Evolutionary conservation across 2,888 invertebrate species (phyloP).

Genomic region (Keiferia lycopersicella): DNA sequence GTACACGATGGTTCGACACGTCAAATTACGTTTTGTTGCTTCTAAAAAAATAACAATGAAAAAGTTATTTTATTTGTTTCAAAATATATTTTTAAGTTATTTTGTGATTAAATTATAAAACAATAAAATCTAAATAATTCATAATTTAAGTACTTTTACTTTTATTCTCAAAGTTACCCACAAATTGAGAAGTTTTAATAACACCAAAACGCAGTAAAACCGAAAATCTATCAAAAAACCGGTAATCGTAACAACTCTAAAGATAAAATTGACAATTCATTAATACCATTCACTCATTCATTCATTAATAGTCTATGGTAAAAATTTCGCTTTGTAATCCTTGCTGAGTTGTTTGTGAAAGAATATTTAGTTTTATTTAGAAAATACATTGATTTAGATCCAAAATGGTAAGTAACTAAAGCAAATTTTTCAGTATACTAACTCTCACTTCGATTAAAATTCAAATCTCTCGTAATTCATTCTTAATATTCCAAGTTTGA

Average conservation of each 20-base stretch:
- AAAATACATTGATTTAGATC: background rate
- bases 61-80: background rate
- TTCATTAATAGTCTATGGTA: slow-evolving; percentile 29
- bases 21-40: slow-evolving; percentile 42
- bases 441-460: too few species aligned
- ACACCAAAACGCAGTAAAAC: slow-evolving; percentile 4
- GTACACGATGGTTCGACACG: slow-evolving; percentile 60
- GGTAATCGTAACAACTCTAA: background rate
- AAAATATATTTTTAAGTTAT: background rate
- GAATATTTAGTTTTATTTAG: slow-evolving; percentile 25
- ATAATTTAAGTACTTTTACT: background rate
- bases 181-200: background rate
- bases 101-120: background rate
- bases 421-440: background rate
- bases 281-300: slow-evolving; percentile 19
- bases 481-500: background rate
- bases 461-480: background rate
- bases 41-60: background rate
- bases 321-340: slow-evolving; percentile 73
- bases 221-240: background rate
- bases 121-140: background rate
- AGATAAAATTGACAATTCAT: slow-evolving; percentile 25
- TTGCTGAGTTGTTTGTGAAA: slow-evolving; percentile 36
- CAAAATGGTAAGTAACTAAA: slow-evolving; percentile 43
- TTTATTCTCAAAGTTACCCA: background rate